Base-by-base conservation (phyloP, 2,797 vertebrate genomes). In the Sitta carolinensis region DNA sequence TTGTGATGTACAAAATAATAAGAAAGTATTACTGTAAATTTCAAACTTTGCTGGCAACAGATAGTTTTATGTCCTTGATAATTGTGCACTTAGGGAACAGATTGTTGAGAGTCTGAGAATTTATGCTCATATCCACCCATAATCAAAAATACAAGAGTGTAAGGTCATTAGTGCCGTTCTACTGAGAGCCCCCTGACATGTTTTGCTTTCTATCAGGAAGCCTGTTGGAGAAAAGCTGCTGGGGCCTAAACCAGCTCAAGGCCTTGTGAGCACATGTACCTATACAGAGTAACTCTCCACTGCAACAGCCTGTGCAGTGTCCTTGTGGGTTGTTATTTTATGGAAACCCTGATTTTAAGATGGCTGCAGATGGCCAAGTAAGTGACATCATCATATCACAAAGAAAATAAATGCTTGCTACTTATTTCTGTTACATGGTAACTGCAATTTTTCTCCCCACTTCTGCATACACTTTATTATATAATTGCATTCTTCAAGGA, bases 241-340 rank as follows among this genome's bases (percentile, higher is more conserved):
- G 52, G 55, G 38, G 8, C 52, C 27, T 58, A 63, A 80, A 45
- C 5, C 27, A 51, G 42, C 48, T 75, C 13, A 11, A 21, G 36
- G 43, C 43, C 61, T 63, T 26, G 29, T 7, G 21, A 91, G 7
- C 16, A 10, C 4, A 3, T 3, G 0, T 13, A 25, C 17, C 38
- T 5, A 2, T 5, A 2, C 45, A 30, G 64, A 61, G 50, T 5
- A 9, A 34, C 40, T 58, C 5, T 81, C 34, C 34, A 19, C 2
- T 2, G 3, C 25, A 30, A 19, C 15, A 51, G 42, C 30, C 16
- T 18, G 11, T n/a, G 55, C 0, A 0, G 16, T 52, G 38, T 70
- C 45, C 34, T 69, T 42, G 42, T 13, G 34, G 21, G 13, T 20
- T 51, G 8, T 34, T 91, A 8, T 47, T 75, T 26, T 63, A 11